These are phyloP conservation scores for Acrossocheilus wenchowensis DNA, from an alignment of 2,797 vertebrate species.

Conservation along the genomic window DNA sequence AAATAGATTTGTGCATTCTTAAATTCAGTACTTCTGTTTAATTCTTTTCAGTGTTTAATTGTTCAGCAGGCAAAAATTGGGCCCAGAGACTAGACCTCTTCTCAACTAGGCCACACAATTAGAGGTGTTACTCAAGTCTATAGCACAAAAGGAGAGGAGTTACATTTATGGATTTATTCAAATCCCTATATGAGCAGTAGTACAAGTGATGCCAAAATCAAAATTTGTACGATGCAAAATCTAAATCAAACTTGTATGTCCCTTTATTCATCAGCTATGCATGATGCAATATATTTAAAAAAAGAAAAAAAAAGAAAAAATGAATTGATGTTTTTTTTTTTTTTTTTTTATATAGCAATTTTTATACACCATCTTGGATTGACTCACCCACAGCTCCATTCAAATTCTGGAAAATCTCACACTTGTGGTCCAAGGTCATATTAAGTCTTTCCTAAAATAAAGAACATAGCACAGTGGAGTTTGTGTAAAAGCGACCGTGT, in stretches of 20 bases:
- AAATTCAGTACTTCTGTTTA: neutral
- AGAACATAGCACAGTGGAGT: constrained; percentile 29
- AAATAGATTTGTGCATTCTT: neutral
- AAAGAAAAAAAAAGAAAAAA: no score
- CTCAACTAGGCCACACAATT: neutral
- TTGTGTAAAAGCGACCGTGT: constrained; percentile 7
- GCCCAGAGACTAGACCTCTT: neutral
- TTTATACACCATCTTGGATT: constrained; percentile 32
- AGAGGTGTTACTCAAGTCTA: neutral
- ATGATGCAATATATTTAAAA: constrained; percentile 2
- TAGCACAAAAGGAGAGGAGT: neutral
- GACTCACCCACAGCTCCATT: constrained; percentile 93
- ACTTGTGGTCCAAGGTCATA: constrained; percentile 96
- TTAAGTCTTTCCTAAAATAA: constrained; percentile 87
- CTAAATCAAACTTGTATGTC: neutral
- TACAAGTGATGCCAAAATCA: neutral
- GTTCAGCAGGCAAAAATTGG: neutral
- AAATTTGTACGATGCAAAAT: neutral
- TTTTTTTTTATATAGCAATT: neutral
- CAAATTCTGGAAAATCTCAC: constrained; percentile 94
- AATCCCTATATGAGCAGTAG: neutral
- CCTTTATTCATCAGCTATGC: neutral
- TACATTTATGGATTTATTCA: neutral
- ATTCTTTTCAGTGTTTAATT: neutral
- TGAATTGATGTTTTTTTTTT: no score